phyloP scores from a whole-genome alignment of 2,888 invertebrate genomes.

The Erebia ligea region DNA sequence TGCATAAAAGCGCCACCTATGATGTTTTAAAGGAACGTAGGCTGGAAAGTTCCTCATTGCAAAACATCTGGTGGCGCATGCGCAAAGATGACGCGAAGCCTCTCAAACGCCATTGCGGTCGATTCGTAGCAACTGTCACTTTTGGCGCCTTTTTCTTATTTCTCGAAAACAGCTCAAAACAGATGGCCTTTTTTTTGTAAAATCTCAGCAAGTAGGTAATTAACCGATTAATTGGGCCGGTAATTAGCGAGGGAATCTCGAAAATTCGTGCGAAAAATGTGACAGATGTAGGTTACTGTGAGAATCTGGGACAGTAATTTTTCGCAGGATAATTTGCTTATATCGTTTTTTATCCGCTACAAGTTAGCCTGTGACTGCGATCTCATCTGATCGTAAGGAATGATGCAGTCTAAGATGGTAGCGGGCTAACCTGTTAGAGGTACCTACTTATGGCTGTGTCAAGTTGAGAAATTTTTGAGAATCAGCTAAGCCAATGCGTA shows the following conservation, averaged over 20 bases:
- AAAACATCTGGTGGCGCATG: slow-evolving; percentile 60
- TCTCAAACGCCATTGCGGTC: slow-evolving; percentile 58
- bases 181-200: slow-evolving; percentile 31
- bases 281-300: slow-evolving; percentile 57
- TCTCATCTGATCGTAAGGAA: too few species aligned
- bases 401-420: too few species aligned
- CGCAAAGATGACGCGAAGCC: slow-evolving; percentile 53
- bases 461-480: too few species aligned
- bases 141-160: slow-evolving; percentile 60
- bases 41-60: too few species aligned
- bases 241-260: slow-evolving; percentile 54
- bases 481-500: too few species aligned
- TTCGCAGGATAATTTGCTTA: background rate
- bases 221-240: slow-evolving; percentile 51
- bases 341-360: background rate
- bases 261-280: slow-evolving; percentile 62
- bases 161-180: slow-evolving; percentile 33
- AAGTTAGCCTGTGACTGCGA: too few species aligned
- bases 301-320: slow-evolving; percentile 31
- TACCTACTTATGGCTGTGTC: too few species aligned
- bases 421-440: too few species aligned
- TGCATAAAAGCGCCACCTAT: too few species aligned
- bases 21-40: too few species aligned
- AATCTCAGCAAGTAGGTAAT: slow-evolving; percentile 24
- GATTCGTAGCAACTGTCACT: slow-evolving; percentile 71